phyloP scores from a whole-genome alignment of 2,113 vertebrate species.

The Corythaeola cristata region DNA sequence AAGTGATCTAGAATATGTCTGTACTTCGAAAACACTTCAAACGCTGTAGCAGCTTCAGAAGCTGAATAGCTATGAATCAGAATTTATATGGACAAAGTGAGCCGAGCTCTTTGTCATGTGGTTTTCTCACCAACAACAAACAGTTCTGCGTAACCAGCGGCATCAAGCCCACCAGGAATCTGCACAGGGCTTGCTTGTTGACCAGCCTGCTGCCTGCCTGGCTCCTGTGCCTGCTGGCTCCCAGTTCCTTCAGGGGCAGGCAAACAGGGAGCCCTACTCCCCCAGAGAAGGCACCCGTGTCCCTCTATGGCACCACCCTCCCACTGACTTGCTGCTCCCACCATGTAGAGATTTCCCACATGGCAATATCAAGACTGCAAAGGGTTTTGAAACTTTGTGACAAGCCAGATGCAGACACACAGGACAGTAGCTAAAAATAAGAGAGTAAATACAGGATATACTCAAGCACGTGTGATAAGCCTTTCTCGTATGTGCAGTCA shows the following conservation, averaged over 20 bases:
- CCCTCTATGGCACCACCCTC: background rate
- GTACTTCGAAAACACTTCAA: background rate
- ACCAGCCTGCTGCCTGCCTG: rapidly evolving
- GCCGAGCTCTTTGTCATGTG: background rate
- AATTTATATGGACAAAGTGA: background rate
- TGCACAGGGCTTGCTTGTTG: background rate
- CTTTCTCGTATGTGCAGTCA: background rate
- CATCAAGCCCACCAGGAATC: background rate
- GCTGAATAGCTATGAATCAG: background rate
- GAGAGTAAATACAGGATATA: background rate
- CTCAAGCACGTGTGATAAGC: background rate
- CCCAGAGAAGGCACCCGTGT: rapidly evolving
- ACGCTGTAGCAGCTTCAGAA: background rate
- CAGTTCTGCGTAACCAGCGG: background rate
- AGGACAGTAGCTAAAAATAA: background rate
- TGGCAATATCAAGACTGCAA: background rate
- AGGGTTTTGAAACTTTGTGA: background rate
- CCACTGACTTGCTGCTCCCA: background rate
- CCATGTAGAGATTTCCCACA: rapidly evolving
- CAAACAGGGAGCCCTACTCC: rapidly evolving
- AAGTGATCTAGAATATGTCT: background rate
- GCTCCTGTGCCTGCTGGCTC: background rate
- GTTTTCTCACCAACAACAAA: background rate
- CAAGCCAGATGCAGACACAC: background rate
- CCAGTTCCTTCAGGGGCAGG: background rate